Conservation (phyloP, 2,888 invertebrate genomes). For the Caenorhabditis plicata region DNA sequence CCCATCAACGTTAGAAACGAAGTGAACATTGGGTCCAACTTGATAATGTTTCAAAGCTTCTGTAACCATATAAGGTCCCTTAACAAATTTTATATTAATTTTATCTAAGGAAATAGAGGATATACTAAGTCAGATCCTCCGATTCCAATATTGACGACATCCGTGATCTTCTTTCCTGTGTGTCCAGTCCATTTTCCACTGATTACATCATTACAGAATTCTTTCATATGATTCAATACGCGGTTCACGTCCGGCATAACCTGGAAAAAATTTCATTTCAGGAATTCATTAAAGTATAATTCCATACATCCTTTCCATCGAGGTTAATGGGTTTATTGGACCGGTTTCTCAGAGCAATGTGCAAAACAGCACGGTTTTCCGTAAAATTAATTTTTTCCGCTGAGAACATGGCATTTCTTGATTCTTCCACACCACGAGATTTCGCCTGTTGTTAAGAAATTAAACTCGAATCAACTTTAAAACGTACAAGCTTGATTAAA, state of each 20-base stretch:
- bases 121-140: conserved; percentile 99
- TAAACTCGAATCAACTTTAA: not conserved
- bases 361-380: conserved; percentile 91
- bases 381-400: conserved; percentile 98
- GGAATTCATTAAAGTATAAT: not conserved
- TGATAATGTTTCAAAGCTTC: conserved; percentile 91
- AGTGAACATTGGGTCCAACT: conserved; percentile 81
- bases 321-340: conserved; percentile 79
- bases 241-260: conserved; percentile 84
- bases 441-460: conserved; percentile 69
- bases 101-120: too few relatives aligned
- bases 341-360: conserved; percentile 87
- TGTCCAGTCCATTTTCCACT: conserved; percentile 75
- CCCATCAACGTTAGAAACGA: conserved; percentile 98
- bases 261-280: conserved; percentile 54
- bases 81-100: too few relatives aligned
- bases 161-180: conserved; percentile 89
- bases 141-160: conserved; percentile 98
- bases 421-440: conserved; percentile 80
- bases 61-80: conserved; percentile 76
- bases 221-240: conserved; percentile 90
- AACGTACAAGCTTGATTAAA: conserved; percentile 79
- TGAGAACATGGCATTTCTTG: conserved; percentile 84
- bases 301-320: conserved; percentile 80
- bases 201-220: conserved; percentile 76